A percentile compares a stretch with the other conserved stretches of the same genome.
These are phyloP conservation scores for Hyposoter dolosus DNA, from an alignment of 2,888 invertebrate species.

Conservation along the genomic window DNA sequence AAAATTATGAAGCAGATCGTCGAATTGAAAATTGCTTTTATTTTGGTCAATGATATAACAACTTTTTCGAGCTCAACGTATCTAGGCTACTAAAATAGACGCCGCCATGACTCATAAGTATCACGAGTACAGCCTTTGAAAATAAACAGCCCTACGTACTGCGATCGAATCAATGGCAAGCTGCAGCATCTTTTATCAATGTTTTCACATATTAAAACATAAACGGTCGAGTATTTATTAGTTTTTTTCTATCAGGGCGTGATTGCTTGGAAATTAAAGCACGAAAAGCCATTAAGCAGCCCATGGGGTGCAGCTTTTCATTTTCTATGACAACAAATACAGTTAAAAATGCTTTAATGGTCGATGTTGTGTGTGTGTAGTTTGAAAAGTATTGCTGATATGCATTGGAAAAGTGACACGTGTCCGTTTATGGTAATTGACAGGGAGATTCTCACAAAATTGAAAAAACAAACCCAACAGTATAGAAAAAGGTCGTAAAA, in stretches of 20 bases:
- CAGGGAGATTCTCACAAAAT: background rate
- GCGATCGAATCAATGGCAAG: background rate
- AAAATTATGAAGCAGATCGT: conserved; percentile 9
- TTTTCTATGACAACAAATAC: too few relatives aligned
- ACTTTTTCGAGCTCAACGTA: conserved; percentile 5
- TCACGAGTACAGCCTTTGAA: background rate
- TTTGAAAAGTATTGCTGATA: too few relatives aligned
- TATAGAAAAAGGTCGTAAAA: background rate
- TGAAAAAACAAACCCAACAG: background rate
- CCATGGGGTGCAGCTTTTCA: too few relatives aligned
- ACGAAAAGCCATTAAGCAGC: background rate
- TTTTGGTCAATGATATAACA: conserved; percentile 40
- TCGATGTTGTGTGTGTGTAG: too few relatives aligned
- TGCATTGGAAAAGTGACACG: too few relatives aligned
- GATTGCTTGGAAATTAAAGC: background rate
- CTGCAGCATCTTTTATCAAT: background rate
- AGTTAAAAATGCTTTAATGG: too few relatives aligned
- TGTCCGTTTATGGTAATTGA: background rate
- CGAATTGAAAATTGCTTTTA: background rate
- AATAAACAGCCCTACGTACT: background rate
- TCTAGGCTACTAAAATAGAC: background rate
- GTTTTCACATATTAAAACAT: background rate
- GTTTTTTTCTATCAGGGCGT: background rate
- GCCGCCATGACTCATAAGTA: conserved; percentile 11
- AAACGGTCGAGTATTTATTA: background rate